Evolutionary conservation across 2,888 invertebrate species (phyloP).

Genomic region (Eupeodes latifasciatus): DNA sequence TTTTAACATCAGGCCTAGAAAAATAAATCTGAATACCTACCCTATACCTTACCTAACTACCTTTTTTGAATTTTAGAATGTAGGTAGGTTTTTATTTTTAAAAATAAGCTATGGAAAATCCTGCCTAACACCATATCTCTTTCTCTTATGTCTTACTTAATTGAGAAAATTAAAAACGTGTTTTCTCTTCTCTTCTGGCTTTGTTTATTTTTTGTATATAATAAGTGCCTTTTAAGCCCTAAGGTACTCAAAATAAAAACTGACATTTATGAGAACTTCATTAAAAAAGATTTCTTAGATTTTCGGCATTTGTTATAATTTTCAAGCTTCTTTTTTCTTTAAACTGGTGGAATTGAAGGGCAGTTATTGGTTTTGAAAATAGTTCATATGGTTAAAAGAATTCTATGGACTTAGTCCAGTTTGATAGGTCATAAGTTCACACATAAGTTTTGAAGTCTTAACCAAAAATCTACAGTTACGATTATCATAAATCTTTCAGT

Average conservation of each 20-base stretch:
- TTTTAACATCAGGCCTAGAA: neutral
- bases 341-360: neutral
- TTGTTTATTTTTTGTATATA: neutral
- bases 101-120: neutral
- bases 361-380: neutral
- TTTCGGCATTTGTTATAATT: neutral
- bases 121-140: conserved; percentile 6
- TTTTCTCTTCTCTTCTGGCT: neutral
- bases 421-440: no score
- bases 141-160: conserved; percentile 13
- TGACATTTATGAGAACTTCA: conserved; percentile 2
- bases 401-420: no score
- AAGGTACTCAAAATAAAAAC: neutral
- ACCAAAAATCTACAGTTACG: no score
- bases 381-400: no score
- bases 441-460: no score
- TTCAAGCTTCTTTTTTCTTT: neutral
- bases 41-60: no score
- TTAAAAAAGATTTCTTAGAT: conserved; percentile 1
- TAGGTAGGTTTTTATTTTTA: neutral
- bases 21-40: neutral
- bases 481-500: no score
- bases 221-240: neutral
- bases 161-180: conserved; percentile 27
- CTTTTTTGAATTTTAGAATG: no score